Base-by-base conservation (phyloP, 2,888 invertebrate species). In the Coelopa pilipes region DNA sequence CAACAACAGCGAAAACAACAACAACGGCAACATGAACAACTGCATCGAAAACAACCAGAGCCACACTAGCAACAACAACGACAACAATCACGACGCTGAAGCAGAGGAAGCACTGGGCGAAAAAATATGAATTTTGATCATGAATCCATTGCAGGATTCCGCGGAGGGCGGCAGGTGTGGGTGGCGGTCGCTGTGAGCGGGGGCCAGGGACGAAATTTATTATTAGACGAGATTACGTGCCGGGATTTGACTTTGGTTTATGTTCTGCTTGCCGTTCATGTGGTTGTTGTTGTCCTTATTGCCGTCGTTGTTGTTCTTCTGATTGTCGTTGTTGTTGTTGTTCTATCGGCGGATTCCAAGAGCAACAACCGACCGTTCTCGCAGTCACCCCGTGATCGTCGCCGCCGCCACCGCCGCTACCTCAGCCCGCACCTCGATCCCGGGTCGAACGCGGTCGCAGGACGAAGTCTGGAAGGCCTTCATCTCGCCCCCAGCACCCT, bases 151-250 rank as follows among this genome's bases (percentile, higher is more conserved):
- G 4, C 34, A 34, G 34, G 34, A 34, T 34, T 34, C 34, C 34
- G 7, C 34, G 34, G 34, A 34, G 34, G 34, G 7, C 7, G 34
- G 34, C 7, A 7, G 34, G 7, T n/a, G n/a, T n/a, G 7, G 34
- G 34, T 34, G 34, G 34, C 2, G 34, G 7, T 4, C 4, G 7
- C 7, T 34, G 34, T 34, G 34, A 34, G 7, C 4, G 34, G 34
- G 34, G 7, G 7, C 34, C 34, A 34, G 34, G 7, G 34, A 81
- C 79, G 79, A 82, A 82, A 84, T 82, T 83, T 84, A 83, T 84
- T 84, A 83, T 84, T 84, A 84, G 84, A 81, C 82, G 81, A 82
- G 82, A 84, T 84, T 84, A 84, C 70, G 57, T 73, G 62, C 34
- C 66, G 59, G 67, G 53, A 77, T 62, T 73, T 72, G 65, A 74